phyloP scores from a whole-genome alignment of 2,113 vertebrate genomes.

The Cinclus mexicanus region DNA sequence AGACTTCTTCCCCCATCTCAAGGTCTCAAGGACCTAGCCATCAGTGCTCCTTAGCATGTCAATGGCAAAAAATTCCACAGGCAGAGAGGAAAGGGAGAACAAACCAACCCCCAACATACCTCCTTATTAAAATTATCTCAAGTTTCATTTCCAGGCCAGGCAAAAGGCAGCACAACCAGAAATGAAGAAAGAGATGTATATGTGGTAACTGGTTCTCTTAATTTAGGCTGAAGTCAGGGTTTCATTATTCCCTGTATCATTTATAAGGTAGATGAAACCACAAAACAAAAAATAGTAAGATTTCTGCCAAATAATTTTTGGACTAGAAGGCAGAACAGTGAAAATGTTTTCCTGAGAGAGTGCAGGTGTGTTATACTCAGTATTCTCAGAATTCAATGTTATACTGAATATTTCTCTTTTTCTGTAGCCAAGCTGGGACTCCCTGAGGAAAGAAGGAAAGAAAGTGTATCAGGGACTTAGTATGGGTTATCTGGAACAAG shows the following conservation, averaged over 20 bases:
- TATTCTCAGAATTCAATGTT: neutral
- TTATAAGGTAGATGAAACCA: neutral
- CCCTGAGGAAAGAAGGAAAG: neutral
- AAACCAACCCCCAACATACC: too few relatives aligned
- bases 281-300: neutral
- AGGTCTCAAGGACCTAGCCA: too few relatives aligned
- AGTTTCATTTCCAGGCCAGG: neutral
- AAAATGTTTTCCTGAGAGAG: neutral
- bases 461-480: neutral
- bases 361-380: neutral
- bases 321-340: neutral
- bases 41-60: too few relatives aligned
- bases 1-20: too few relatives aligned
- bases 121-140: neutral
- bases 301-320: neutral
- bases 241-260: neutral
- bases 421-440: neutral
- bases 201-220: neutral
- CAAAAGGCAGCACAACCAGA: neutral
- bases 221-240: neutral
- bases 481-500: neutral
- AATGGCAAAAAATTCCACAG: too few relatives aligned
- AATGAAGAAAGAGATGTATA: neutral
- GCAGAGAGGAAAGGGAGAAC: too few relatives aligned
- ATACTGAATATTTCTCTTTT: neutral